Percentiles rank a stretch among this genome's conserved stretches.
Evolutionary conservation across 1,140 invertebrate genomes (phyloP).

Genomic region (Calliphora vicina): DNA sequence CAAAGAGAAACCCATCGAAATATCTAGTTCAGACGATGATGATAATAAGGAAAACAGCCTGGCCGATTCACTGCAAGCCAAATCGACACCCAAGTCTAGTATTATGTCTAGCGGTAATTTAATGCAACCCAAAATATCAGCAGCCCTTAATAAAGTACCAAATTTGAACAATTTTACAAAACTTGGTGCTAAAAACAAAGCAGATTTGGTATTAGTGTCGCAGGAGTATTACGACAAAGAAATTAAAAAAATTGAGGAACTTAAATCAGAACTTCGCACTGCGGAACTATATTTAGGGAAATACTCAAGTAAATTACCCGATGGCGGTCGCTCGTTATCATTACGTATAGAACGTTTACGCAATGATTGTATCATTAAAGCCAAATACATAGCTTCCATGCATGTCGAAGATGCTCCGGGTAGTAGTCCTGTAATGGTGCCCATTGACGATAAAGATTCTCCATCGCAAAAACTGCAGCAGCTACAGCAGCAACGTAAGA

Average conservation of each 20-base stretch:
- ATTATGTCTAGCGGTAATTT: conserved; percentile 30
- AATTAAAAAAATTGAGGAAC: conserved; percentile 44
- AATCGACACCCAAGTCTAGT: not conserved
- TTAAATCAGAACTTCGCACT: conserved; percentile 42
- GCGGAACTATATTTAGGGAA: conserved; percentile 49
- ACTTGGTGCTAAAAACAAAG: not conserved
- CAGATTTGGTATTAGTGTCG: conserved; percentile 37
- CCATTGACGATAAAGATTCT: conserved; percentile 3
- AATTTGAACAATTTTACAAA: not conserved
- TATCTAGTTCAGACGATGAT: conserved; percentile 49
- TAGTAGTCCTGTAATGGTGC: not conserved
- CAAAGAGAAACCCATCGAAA: conserved; percentile 51
- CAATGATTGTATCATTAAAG: conserved; percentile 40
- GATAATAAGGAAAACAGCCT: conserved; percentile 38
- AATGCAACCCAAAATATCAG: conserved; percentile 52
- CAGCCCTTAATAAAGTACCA: conserved; percentile 20
- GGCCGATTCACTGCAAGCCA: not conserved
- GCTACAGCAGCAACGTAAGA: conserved; percentile 4
- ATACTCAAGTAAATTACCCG: conserved; percentile 48
- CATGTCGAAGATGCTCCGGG: conserved; percentile 39
- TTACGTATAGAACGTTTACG: conserved; percentile 47
- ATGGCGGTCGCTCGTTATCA: conserved; percentile 50
- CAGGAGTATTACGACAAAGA: conserved; percentile 46
- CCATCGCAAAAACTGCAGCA: not conserved
- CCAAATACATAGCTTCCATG: conserved; percentile 36